These are phyloP conservation scores for Paedocypris micromegethes DNA, from an alignment of 2,797 vertebrate species.

Conservation along the genomic window DNA sequence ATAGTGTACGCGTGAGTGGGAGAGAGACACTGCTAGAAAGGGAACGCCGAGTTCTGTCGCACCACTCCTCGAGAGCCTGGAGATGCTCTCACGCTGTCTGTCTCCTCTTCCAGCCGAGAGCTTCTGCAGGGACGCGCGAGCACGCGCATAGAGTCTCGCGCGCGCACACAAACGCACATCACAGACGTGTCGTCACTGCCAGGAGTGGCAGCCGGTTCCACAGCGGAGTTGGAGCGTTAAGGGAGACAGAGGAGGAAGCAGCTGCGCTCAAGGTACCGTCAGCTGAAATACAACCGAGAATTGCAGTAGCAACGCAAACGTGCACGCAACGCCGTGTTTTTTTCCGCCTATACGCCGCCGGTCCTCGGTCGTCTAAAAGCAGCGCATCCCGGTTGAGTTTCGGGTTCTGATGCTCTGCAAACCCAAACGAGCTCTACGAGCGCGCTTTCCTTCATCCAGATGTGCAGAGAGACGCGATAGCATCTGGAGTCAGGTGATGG, in stretches of 20 bases:
- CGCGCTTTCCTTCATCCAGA: constrained; percentile 17
- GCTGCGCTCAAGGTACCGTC: constrained; percentile 39
- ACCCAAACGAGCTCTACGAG: neutral
- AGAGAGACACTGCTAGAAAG: constrained; percentile 11
- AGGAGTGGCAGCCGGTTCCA: constrained; percentile 61
- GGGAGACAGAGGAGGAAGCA: constrained; percentile 15
- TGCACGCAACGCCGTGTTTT: constrained; percentile 36
- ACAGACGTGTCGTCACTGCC: constrained; percentile 52
- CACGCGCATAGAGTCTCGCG: constrained; percentile 35
- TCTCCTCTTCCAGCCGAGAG: constrained; percentile 56
- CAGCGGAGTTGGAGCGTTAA: constrained; percentile 49
- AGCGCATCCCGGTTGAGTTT: constrained; percentile 5
- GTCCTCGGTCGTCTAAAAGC: constrained; percentile 28
- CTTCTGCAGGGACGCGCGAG: constrained; percentile 50
- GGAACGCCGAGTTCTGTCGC: constrained; percentile 48
- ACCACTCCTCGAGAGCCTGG: constrained; percentile 58
- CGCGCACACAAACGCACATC: constrained; percentile 41
- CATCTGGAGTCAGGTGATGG: constrained; percentile 25
- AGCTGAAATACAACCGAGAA: constrained; percentile 34
- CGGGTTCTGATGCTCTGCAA: constrained; percentile 15
- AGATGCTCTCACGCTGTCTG: constrained; percentile 50
- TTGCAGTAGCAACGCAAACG: constrained; percentile 46
- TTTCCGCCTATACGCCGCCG: constrained; percentile 30
- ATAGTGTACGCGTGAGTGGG: constrained; percentile 18
- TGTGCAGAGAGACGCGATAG: constrained; percentile 10